Base-by-base conservation (phyloP, 2,113 vertebrate genomes). In the Aspidoscelis tigris region DNA sequence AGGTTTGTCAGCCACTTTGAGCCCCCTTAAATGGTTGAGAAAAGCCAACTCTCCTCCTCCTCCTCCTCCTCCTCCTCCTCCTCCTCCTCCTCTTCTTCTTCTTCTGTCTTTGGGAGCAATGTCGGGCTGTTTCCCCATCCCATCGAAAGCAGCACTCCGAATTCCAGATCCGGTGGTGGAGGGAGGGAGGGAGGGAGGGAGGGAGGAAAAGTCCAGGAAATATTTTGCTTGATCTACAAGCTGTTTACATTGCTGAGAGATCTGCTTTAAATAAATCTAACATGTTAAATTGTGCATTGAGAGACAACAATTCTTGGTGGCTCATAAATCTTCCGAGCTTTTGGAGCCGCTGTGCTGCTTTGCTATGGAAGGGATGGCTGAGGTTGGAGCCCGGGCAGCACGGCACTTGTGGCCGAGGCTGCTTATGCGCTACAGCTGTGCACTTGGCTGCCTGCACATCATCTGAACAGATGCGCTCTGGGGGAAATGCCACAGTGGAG, bases 241-340 rank as follows among this genome's bases (percentile, higher is more conserved):
- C 14, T 22, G 2, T 82, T 89, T 85, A 88, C 84, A 80, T 87
- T 83, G 24, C 76, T 76, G 66, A 18, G 84, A 87, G 84, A 68
- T 14, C 26, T 71, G 64, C 80, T 50, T 0, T 1, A 76, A 3
- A 85, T 86, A 89, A 91, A 66, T 85, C 79, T 72, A 81, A 39
- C 72, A 82, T 41, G 86, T 55, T 74, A 78, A 64, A 84, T 41
- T 44, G 44, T 7, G 1, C 66, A 70, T 39, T 0, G 0, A 85
- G 3, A 58, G 76, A 78, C 77, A 91, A 24, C 69, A 55, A 64
- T 76, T 69, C 55, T 33, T 58, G 77, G 65, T 41, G 78, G 44
- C 72, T 80, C 41, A 83, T 83, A 71, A 66, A 58, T 82, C 72
- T 86, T 82, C 77, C 44, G 87, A 78, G 80, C 61, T 41, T 26